These are phyloP conservation scores for Onychorhynchus coronatus DNA, from an alignment of 2,113 vertebrate genomes.

Conservation along the genomic window DNA sequence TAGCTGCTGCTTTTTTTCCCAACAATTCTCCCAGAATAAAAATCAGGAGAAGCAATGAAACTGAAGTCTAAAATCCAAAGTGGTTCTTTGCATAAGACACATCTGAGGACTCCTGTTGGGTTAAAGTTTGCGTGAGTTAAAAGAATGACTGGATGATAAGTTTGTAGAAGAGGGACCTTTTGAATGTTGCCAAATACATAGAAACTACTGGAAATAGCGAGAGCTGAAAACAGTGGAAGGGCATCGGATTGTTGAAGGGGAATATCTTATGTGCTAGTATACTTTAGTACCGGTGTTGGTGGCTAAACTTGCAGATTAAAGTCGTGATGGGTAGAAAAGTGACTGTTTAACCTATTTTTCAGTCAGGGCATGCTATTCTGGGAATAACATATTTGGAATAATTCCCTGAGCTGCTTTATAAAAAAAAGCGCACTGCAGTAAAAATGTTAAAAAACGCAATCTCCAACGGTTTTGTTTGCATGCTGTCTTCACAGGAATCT, in stretches of 20 bases:
- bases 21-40: background rate
- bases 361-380: background rate
- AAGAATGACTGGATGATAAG: background rate
- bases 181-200: background rate
- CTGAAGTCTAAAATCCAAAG: background rate
- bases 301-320: background rate
- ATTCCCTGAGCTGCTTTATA: background rate
- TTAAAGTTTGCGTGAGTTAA: background rate
- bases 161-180: background rate
- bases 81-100: background rate
- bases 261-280: background rate
- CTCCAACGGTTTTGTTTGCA: background rate
- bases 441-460: background rate
- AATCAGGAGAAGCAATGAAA: background rate
- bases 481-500: conserved; percentile 48
- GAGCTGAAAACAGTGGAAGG: background rate
- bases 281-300: background rate
- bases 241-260: background rate
- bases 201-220: background rate
- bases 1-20: background rate
- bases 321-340: background rate
- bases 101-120: background rate
- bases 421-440: background rate
- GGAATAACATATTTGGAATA: background rate
- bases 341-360: background rate